Percentiles rank a stretch among this genome's conserved stretches.
These are phyloP conservation scores for Megathymus violae DNA, from an alignment of 1,140 invertebrate genomes.

Conservation along the genomic window DNA sequence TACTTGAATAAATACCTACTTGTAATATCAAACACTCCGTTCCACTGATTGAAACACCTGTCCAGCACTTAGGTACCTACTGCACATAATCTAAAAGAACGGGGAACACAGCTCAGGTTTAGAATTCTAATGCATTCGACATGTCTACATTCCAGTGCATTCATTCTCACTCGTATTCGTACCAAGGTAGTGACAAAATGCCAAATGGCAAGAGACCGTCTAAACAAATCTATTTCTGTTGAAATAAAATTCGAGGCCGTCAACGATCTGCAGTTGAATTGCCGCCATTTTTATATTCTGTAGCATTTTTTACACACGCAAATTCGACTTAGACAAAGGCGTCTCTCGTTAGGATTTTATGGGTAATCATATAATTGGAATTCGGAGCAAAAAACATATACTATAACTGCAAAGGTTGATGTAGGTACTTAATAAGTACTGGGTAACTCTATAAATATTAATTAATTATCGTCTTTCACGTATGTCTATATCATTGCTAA, in stretches of 20 bases:
- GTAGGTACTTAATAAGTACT: background rate
- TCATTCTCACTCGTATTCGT: conserved; percentile 35
- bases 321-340: conserved; percentile 5
- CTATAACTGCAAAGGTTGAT: no score
- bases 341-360: conserved; percentile 3
- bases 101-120: conserved; percentile 17
- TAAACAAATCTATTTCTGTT: conserved; percentile 68
- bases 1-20: conserved; percentile 1
- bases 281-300: conserved; percentile 37
- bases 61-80: background rate
- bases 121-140: conserved; percentile 34
- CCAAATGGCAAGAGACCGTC: conserved; percentile 57
- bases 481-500: background rate
- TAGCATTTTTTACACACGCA: conserved; percentile 25
- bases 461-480: background rate
- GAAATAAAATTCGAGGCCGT: conserved; percentile 61
- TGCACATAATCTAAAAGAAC: conserved; percentile 15
- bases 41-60: background rate
- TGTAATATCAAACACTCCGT: conserved; percentile 12
- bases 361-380: conserved; percentile 10
- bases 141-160: conserved; percentile 32
- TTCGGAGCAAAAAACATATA: background rate
- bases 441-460: background rate
- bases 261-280: conserved; percentile 50
- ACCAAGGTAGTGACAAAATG: conserved; percentile 50